phyloP scores from a whole-genome alignment of 2,797 vertebrate species.

The Aphelocoma californica region DNA sequence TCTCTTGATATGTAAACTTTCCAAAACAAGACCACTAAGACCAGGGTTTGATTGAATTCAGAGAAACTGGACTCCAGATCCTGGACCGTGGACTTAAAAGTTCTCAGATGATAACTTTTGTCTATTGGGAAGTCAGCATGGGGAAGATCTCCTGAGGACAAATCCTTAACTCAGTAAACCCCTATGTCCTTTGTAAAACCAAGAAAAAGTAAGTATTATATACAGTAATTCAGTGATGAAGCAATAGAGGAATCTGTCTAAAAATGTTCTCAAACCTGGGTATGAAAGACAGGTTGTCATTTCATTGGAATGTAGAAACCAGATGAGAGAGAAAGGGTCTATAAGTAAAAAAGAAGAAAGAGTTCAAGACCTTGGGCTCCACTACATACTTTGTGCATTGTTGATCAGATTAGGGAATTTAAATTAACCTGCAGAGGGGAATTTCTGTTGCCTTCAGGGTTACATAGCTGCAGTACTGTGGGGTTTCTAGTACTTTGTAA shows the following conservation, averaged over 20 bases:
- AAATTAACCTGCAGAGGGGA: neutral
- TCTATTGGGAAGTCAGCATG: neutral
- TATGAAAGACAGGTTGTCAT: neutral
- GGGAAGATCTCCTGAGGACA: neutral
- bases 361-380: neutral
- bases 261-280: neutral
- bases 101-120: neutral
- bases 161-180: neutral
- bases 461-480: conserved; percentile 1
- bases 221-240: neutral
- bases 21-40: neutral
- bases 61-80: neutral
- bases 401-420: neutral
- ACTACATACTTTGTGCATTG: neutral
- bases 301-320: neutral
- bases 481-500: conserved; percentile 32
- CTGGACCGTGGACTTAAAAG: neutral
- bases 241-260: neutral
- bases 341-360: neutral
- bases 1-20: neutral
- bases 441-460: conserved; percentile 13
- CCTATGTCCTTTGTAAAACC: neutral
- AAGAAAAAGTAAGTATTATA: neutral
- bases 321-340: neutral
- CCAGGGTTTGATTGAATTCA: neutral